Evolutionary conservation across 2,888 invertebrate species (phyloP).

Genomic region (Erebia aethiops): DNA sequence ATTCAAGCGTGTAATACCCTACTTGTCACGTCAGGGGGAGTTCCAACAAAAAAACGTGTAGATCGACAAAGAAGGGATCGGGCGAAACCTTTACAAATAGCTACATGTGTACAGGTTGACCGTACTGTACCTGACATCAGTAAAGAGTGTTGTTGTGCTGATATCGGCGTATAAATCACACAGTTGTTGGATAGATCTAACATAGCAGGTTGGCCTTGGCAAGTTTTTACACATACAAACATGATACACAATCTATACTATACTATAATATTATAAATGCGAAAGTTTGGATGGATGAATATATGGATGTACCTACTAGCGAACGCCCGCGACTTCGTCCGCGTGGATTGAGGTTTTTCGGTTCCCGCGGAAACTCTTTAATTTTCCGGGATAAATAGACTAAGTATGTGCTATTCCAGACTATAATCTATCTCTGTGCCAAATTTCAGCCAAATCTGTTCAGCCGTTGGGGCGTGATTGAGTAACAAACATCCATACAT

Average conservation of each 20-base stretch:
- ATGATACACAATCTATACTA: not conserved
- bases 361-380: too few relatives aligned
- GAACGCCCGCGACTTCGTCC: too few relatives aligned
- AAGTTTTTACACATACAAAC: constrained; percentile 6
- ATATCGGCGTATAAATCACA: not conserved
- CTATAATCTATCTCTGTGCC: too few relatives aligned
- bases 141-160: not conserved
- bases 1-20: not conserved
- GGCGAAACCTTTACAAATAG: not conserved
- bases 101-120: not conserved
- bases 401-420: too few relatives aligned
- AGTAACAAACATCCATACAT: too few relatives aligned
- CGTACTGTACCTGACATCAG: not conserved
- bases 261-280: too few relatives aligned
- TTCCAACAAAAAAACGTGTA: not conserved
- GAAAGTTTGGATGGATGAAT: too few relatives aligned
- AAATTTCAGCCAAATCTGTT: too few relatives aligned
- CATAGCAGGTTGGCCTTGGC: not conserved
- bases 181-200: not conserved
- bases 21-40: not conserved
- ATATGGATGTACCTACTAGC: too few relatives aligned
- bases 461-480: too few relatives aligned
- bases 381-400: too few relatives aligned
- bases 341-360: too few relatives aligned
- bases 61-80: not conserved